These are phyloP conservation scores for Anthophora plumipes DNA, from an alignment of 2,888 invertebrate species.

Conservation along the genomic window DNA sequence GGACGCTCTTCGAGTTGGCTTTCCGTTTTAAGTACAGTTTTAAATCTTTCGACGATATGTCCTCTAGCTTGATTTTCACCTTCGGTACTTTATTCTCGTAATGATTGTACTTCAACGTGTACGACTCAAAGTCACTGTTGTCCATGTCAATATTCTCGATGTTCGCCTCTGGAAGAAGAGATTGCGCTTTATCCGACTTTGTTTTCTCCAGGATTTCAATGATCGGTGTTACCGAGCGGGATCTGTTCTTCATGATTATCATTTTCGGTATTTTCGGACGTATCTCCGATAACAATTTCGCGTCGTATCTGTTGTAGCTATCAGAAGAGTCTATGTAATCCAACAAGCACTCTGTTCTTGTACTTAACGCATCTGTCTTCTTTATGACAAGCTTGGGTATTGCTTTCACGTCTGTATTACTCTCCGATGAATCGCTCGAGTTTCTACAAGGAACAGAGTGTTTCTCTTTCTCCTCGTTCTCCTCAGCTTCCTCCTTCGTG, in stretches of 20 bases:
- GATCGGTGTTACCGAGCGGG: conserved; percentile 81
- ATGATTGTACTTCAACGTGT: conserved; percentile 41
- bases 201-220: conserved; percentile 69
- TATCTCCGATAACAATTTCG: conserved; percentile 34
- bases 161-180: conserved; percentile 5
- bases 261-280: conserved; percentile 83
- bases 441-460: background rate
- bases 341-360: conserved; percentile 49
- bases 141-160: conserved; percentile 45
- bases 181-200: conserved; percentile 15
- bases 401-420: conserved; percentile 58
- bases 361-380: conserved; percentile 72
- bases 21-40: conserved; percentile 58
- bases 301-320: conserved; percentile 24
- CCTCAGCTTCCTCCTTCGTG: background rate
- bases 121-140: conserved; percentile 51
- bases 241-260: conserved; percentile 81
- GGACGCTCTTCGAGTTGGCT: conserved; percentile 69
- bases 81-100: conserved; percentile 57
- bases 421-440: background rate
- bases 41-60: conserved; percentile 53
- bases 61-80: conserved; percentile 78
- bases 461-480: background rate
- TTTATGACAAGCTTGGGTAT: conserved; percentile 78
- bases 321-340: background rate